Evolutionary conservation across 2,888 invertebrate genomes (phyloP), one percentile per base, ranked within the genome.

Genomic region (Eustalomyia histrio): DNA sequence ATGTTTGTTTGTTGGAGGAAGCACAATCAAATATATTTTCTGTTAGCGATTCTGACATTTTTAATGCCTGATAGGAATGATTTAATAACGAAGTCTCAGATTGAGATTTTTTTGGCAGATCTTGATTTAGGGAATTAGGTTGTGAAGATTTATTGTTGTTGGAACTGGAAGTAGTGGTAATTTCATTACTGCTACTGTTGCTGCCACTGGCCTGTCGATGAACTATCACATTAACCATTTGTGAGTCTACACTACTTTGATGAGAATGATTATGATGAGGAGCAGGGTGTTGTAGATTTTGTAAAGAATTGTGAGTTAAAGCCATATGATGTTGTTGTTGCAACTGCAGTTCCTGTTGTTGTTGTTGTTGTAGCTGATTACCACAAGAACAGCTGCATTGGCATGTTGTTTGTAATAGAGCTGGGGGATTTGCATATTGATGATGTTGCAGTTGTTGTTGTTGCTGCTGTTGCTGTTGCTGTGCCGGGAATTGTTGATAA

Each of bases 41-140:
- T 9, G 65, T 58, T 18, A 81, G 50, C 3, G 78, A 81, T 53
- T 81, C 81, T 0, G 82, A 76, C 71, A 83, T 71, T 71, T 88
- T 87, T 50, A 89, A 73, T 0, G 88, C 88, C 75, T 89, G 89
- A 69, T 89, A 89, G 52, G 88, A 88, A 76, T 88, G 88, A 74
- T 87, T 88, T 9, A 88, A 84, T 53, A 88, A 82, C 8, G 88
- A 88, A 35, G 88, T 88, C 4, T 88, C 87, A 0, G 88, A 88
- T 64, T 84, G 82, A 6, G 84, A 81, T 52, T 63, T 84, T 84
- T 83, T 81, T 33, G 76, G 80, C 47, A 69, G 60, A 58, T 65
- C 65, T 12, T 61, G 60, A 10, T 55, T 67, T 6, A 65, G 53
- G n/a, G 67, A n/a, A 6, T 33, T 2, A 1, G 47, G 18, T 21